Evolutionary conservation across 2,113 vertebrate species (phyloP).

Genomic region (Muntiacus reevesi): DNA sequence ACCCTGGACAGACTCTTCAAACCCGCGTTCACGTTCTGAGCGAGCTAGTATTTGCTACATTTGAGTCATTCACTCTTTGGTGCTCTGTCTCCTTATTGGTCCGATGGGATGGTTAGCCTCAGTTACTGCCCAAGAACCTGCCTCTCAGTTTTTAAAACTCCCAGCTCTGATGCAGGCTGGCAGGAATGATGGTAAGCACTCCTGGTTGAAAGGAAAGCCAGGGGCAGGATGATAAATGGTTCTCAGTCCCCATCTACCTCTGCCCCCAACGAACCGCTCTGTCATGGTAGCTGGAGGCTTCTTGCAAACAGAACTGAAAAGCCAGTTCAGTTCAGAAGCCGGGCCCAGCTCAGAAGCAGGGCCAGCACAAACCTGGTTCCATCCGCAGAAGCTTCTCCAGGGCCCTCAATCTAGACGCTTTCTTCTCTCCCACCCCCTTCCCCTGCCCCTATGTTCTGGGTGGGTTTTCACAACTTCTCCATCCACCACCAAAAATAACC

Average conservation of each 20-base stretch:
- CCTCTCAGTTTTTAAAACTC: background rate
- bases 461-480: background rate
- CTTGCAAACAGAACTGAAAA: background rate
- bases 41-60: background rate
- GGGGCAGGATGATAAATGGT: background rate
- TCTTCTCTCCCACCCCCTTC: background rate
- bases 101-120: background rate
- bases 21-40: fast-evolving
- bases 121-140: background rate
- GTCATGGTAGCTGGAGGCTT: background rate
- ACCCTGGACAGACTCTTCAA: fast-evolving
- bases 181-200: background rate
- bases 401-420: background rate
- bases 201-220: background rate
- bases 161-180: background rate
- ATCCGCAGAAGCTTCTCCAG: background rate
- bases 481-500: background rate
- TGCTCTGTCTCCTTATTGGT: background rate
- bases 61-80: background rate
- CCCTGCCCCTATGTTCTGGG: background rate
- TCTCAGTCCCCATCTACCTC: background rate
- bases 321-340: background rate
- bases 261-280: background rate
- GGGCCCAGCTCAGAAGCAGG: background rate
- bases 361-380: background rate